phyloP scores from a whole-genome alignment of 2,113 vertebrate species.

The Perca flavescens region DNA sequence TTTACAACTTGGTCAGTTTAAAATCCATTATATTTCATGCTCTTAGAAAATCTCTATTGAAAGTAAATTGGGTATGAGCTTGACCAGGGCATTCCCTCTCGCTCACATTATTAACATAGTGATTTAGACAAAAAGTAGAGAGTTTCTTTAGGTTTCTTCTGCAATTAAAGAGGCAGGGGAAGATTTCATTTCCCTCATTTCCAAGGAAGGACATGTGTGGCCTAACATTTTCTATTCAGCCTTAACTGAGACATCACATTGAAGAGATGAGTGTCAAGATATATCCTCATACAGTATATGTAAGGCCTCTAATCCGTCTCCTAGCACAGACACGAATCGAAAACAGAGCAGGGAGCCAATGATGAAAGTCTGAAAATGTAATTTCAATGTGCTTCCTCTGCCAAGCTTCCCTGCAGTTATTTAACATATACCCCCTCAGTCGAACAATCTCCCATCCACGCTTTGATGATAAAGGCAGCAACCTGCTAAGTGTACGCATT shows the following conservation, averaged over 20 bases:
- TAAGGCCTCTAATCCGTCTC: constrained; percentile 63
- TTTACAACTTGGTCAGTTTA: constrained; percentile 3
- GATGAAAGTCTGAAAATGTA: constrained; percentile 79
- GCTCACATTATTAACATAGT: neutral
- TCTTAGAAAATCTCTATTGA: neutral
- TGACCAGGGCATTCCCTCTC: constrained; percentile 8
- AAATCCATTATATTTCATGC: constrained; percentile 23
- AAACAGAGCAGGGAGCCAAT: constrained; percentile 60
- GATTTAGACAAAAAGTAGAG: constrained; percentile 20
- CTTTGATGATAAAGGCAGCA: constrained; percentile 83
- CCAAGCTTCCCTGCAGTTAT: constrained; percentile 72
- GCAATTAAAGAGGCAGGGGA: constrained; percentile 2
- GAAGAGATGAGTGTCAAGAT: constrained; percentile 44
- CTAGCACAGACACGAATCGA: constrained; percentile 49
- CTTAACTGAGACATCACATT: constrained; percentile 62
- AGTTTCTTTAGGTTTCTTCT: neutral
- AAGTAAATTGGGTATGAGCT: constrained; percentile 35
- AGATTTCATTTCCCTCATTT: constrained; percentile 15
- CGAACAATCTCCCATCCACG: constrained; percentile 59
- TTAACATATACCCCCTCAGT: constrained; percentile 71
- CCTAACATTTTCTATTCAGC: constrained; percentile 18
- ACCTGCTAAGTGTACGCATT: constrained; percentile 79
- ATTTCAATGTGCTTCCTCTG: constrained; percentile 67
- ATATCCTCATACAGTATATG: constrained; percentile 36
- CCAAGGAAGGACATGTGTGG: constrained; percentile 16